Conservation (phyloP, 2,888 invertebrate species). For the Cantharis rufa region DNA sequence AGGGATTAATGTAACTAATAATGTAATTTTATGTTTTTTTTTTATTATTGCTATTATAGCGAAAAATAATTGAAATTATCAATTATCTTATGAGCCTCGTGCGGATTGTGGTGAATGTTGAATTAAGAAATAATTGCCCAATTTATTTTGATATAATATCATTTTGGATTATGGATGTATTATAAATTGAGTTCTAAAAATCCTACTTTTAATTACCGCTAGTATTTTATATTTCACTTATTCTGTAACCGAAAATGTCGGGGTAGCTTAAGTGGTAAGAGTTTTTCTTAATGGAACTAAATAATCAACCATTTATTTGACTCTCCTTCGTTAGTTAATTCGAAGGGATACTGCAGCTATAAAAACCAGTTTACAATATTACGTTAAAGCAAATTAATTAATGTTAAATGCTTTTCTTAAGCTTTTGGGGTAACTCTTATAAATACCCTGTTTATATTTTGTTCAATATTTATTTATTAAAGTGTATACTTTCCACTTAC, state of each 20-base stretch:
- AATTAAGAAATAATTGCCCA: background rate
- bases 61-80: background rate
- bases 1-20: background rate
- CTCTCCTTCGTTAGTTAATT: background rate
- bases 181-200: background rate
- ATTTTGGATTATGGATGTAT: background rate
- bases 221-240: background rate
- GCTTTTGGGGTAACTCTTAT: conserved; percentile 11
- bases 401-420: background rate
- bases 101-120: background rate
- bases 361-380: background rate
- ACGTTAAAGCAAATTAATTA: background rate
- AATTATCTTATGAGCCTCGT: background rate
- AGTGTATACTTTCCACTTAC: conserved; percentile 46
- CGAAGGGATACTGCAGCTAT: background rate
- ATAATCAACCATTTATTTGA: background rate
- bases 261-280: background rate
- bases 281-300: background rate
- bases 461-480: conserved; percentile 1
- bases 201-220: background rate
- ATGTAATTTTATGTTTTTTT: background rate
- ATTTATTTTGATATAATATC: background rate
- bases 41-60: background rate
- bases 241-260: background rate
- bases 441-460: background rate